These are phyloP conservation scores for Lymantria monacha DNA, from an alignment of 2,888 invertebrate species.

Conservation along the genomic window DNA sequence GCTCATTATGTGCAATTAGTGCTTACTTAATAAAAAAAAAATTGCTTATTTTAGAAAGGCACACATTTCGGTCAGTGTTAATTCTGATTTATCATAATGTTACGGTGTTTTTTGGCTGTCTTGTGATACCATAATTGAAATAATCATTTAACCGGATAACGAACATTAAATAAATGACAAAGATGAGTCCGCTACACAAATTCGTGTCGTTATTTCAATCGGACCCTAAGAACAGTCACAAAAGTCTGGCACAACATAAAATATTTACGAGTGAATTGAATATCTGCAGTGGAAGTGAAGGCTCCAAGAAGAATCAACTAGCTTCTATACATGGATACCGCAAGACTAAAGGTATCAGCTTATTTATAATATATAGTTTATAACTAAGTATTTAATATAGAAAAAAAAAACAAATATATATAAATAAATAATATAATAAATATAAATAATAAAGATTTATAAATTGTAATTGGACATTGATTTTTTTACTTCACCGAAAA, in stretches of 20 bases:
- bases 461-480: no score
- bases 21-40: slow-evolving; percentile 22
- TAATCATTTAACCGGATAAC: not conserved
- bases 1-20: slow-evolving; percentile 36
- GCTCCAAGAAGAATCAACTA: slow-evolving; percentile 79
- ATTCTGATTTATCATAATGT: slow-evolving; percentile 12
- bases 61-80: slow-evolving; percentile 12
- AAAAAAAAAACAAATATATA: no score
- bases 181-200: slow-evolving; percentile 84
- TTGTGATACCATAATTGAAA: slow-evolving; percentile 6
- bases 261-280: slow-evolving; percentile 83
- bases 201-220: slow-evolving; percentile 84
- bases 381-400: not conserved
- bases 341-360: slow-evolving; percentile 65
- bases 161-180: slow-evolving; percentile 9
- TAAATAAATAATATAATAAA: no score
- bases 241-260: slow-evolving; percentile 70
- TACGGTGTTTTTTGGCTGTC: slow-evolving; percentile 15
- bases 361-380: not conserved
- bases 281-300: slow-evolving; percentile 62
- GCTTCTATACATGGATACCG: slow-evolving; percentile 75
- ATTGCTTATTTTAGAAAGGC: slow-evolving; percentile 25
- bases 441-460: no score
- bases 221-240: slow-evolving; percentile 75
- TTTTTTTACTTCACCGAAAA: no score